Conservation (phyloP, 2,113 vertebrate genomes). For the Mustela nigripes region DNA sequence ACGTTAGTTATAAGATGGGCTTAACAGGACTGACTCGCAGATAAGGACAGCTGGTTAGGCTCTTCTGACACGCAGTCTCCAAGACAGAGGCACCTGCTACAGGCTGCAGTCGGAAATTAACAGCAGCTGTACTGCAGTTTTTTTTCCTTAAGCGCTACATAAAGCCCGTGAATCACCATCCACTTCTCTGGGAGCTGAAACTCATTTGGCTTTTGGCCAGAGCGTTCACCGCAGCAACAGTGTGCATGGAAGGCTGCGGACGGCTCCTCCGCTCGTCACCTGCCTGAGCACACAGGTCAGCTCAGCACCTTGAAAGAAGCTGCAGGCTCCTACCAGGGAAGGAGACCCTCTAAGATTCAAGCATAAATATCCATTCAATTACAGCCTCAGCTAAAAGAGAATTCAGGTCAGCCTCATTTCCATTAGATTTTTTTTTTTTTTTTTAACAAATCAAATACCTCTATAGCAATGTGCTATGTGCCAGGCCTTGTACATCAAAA, state of each 20-base stretch:
- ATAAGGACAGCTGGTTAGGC: not conserved
- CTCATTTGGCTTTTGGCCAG: constrained; percentile 92
- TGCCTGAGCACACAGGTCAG: constrained; percentile 88
- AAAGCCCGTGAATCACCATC: not conserved
- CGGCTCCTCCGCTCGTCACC: constrained; percentile 90
- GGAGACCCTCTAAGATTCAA: constrained; percentile 28
- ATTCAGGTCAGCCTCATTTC: constrained; percentile 1
- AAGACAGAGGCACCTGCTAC: not conserved
- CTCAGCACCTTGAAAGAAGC: constrained; percentile 76
- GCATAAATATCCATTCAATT: rapidly evolving
- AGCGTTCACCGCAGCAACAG: constrained; percentile 90
- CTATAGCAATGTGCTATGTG: not conserved
- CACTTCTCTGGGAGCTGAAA: constrained; percentile 91
- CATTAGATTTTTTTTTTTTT: not conserved
- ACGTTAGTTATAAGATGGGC: not conserved
- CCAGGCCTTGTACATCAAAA: not conserved
- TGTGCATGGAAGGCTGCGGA: constrained; percentile 89
- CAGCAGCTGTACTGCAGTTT: not conserved
- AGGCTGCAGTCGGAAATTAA: not conserved
- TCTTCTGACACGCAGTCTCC: not conserved
- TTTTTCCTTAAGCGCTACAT: not conserved
- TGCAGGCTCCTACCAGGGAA: not conserved
- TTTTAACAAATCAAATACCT: not conserved
- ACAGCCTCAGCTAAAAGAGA: not conserved
- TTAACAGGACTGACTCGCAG: not conserved